phyloP scores from a whole-genome alignment of 2,113 vertebrate genomes.

The Bufo gargarizans region DNA sequence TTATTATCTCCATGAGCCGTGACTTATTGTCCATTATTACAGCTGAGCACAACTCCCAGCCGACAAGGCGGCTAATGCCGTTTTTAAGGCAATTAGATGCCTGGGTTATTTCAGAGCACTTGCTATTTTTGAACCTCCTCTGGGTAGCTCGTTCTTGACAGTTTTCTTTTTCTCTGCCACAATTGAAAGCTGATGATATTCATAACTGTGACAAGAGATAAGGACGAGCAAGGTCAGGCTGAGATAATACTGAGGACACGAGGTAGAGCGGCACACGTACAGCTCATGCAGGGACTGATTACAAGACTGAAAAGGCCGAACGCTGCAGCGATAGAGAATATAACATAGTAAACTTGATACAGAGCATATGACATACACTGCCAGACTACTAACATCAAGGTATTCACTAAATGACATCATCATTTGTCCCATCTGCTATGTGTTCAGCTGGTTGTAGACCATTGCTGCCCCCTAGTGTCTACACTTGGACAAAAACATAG shows the following conservation, averaged over 20 bases:
- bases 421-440: not conserved
- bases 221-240: slow-evolving; percentile 52
- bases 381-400: not conserved
- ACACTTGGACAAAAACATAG: not conserved
- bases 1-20: not conserved
- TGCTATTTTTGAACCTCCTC: slow-evolving; percentile 36
- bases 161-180: slow-evolving; percentile 21
- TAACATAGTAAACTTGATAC: not conserved
- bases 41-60: not conserved
- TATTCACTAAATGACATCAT: slow-evolving; percentile 16
- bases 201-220: slow-evolving; percentile 44
- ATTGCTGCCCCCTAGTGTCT: slow-evolving; percentile 40
- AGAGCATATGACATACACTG: not conserved
- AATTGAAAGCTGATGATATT: slow-evolving; percentile 48
- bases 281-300: slow-evolving; percentile 15
- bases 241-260: slow-evolving; percentile 22
- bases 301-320: not conserved
- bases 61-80: not conserved
- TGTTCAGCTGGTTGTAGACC: not conserved
- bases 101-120: slow-evolving; percentile 24
- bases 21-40: slow-evolving; percentile 3
- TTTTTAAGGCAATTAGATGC: slow-evolving; percentile 36
- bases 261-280: not conserved
- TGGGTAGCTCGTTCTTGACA: slow-evolving; percentile 31
- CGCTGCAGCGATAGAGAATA: not conserved